Conservation (phyloP, 2,888 invertebrate species). For the Globia sparganii region DNA sequence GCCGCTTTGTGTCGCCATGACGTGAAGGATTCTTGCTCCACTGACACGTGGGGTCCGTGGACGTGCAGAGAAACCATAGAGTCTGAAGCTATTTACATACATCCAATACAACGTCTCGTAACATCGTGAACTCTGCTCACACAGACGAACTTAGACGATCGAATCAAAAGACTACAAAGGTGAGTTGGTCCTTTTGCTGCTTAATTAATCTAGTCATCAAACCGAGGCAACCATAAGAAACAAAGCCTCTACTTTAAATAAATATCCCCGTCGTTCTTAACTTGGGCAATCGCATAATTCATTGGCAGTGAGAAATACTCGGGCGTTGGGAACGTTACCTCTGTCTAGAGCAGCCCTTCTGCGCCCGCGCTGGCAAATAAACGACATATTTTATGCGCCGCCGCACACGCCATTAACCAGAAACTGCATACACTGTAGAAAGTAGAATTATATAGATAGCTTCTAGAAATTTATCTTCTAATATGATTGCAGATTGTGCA, state of each 20-base stretch:
- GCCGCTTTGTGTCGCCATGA: constrained; percentile 80
- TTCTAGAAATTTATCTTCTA: constrained; percentile 48
- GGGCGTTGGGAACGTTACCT: constrained; percentile 42
- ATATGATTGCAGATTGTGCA: constrained; percentile 34
- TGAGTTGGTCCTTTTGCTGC: background rate
- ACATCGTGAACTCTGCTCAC: background rate
- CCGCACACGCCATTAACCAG: constrained; percentile 41
- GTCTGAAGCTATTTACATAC: background rate
- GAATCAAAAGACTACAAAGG: background rate
- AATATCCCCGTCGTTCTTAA: constrained; percentile 34
- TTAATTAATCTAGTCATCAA: background rate
- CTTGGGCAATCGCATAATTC: constrained; percentile 42
- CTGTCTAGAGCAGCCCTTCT: constrained; percentile 30
- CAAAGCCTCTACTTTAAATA: constrained; percentile 7
- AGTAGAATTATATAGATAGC: constrained; percentile 38
- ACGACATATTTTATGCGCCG: constrained; percentile 57
- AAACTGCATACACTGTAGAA: constrained; percentile 44
- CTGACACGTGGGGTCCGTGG: constrained; percentile 58
- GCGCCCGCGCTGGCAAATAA: constrained; percentile 53
- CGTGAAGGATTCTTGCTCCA: constrained; percentile 67
- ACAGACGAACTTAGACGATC: background rate
- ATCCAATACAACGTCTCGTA: background rate
- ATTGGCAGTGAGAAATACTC: constrained; percentile 46
- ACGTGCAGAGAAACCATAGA: constrained; percentile 8
- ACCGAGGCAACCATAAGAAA: background rate